Evolutionary conservation across 92 coral and sea anemone genomes (phyloP), one percentile per base, ranked within the genome.

Genomic region (Chrysogorgia sp.): DNA sequence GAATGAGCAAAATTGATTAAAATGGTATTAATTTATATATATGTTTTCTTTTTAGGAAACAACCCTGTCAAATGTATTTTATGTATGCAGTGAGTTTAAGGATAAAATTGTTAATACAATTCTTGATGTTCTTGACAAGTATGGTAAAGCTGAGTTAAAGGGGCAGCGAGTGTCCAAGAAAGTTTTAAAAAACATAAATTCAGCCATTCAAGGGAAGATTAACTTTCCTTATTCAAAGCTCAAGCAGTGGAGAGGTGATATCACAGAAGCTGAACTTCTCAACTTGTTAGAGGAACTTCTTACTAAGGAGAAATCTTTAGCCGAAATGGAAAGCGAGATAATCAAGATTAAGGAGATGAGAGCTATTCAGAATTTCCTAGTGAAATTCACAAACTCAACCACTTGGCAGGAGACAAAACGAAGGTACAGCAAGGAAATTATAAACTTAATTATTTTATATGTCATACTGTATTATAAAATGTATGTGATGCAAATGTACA

Each of bases 151-250:
- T 12, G 41, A 56, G 28, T 58, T 71, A 20, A 71, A 81, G 72
- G 85, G 81, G 17, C 85, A 81, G 34, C 71, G 61, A 41, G 81
- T 59, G 33, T 30, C 81, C 32, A 71, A 58, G 43, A 58, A 81
- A 72, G 55, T 32, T 7, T 57, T 81, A 35, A 71, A 58, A 30
- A 56, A 71, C 3, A 37, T 37, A 37, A 37, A 37, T 37, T 37
- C 43, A 37, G 43, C 43, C 43, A 41, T 55, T 15, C 35, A 17
- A 13, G 29, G 22, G 45, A 35, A 31, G 40, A 21, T 53, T 32
- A 64, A 80, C 55, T 80, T 72, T 24, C 60, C 60, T 15, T 69
- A 57, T 22, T 34, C 67, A 20, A 80, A 69, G 45, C 43, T 80
- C 22, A 68, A 68, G 48, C 53, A 76, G 47, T 25, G 49, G 47